These are phyloP conservation scores for Agapetus fuscipes DNA, from an alignment of 2,888 invertebrate species.

Conservation along the genomic window DNA sequence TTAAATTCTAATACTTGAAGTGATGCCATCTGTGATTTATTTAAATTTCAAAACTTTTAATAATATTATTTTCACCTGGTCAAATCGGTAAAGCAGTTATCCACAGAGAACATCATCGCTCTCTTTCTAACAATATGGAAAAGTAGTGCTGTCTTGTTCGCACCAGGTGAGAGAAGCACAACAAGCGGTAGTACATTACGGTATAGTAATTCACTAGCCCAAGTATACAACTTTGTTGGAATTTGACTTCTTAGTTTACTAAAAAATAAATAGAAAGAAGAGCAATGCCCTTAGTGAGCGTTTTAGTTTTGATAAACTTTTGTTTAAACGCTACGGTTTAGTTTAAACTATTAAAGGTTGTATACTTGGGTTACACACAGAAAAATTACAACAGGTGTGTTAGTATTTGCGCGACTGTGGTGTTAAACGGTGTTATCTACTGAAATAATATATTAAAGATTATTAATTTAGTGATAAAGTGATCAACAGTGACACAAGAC, in stretches of 20 bases:
- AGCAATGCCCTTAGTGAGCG: no score
- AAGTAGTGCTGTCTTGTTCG: slow-evolving; percentile 8
- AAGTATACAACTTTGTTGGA: no score
- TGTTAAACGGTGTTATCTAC: slow-evolving; percentile 7
- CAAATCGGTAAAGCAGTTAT: background rate
- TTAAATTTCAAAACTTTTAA: no score
- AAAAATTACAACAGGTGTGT: slow-evolving; percentile 16
- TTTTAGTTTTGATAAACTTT: no score
- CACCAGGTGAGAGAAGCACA: slow-evolving; percentile 12
- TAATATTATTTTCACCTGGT: background rate
- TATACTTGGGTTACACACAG: no score
- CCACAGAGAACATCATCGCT: background rate
- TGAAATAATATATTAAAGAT: slow-evolving; percentile 3
- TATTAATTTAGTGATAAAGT: slow-evolving; percentile 9
- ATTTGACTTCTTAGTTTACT: no score
- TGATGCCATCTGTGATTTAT: no score
- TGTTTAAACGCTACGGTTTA: no score
- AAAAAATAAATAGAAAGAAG: no score
- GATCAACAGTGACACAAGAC: slow-evolving; percentile 2
- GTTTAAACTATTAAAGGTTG: no score
- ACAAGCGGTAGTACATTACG: no score
- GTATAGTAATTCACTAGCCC: background rate
- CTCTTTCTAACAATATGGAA: slow-evolving; percentile 4
- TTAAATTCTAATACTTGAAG: no score
- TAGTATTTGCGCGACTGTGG: slow-evolving; percentile 4